Evolutionary conservation across 1,140 invertebrate genomes (phyloP), one percentile per base, ranked within the genome.

Genomic region (Uloborus diversus): DNA sequence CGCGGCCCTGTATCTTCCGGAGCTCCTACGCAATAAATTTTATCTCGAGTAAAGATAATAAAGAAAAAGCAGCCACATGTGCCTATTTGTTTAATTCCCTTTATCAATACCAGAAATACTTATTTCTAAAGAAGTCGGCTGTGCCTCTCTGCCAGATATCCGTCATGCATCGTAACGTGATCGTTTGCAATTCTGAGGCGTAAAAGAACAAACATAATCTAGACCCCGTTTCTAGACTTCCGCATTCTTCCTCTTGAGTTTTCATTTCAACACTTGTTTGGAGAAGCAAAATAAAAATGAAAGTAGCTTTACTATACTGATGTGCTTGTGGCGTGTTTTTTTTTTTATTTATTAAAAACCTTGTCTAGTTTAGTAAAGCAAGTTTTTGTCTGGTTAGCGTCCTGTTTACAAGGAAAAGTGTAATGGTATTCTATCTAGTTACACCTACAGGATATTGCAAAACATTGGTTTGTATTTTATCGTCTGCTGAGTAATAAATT

Each of bases 11-110:
- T 13, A 37, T 4, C 51, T 33, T 57, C 53, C 53, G 49, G 13
- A 53, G 27, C 20, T 17, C n/a, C 2, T 20, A 33, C n/a, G 56
- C 33, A 73, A 59, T 73, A 73, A 73, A 73, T 73, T 62, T 49
- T 49, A 73, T 62, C 70, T 37, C 13, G n/a, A n/a, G n/a, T n/a
- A n/a, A n/a, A n/a, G n/a, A n/a, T n/a, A 62, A 73, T 47, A 73
- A 28, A 73, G 61, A 73, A 73, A 71, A 35, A 69, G 37, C 37
- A 42, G 7, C 7, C 7, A 42, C 7, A 42, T 42, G 37, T 42
- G 37, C 37, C 37, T 42, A 9, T 42, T 20, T 0, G 25, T 27
- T 28, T 27, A 49, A 47, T 33, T 27, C 28, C 28, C 32, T 69
- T 2, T 32, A 37, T 69, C 66, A 69, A 69, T 69, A 69, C 23